These are phyloP conservation scores for Myzus persicae DNA, from an alignment of 1,140 invertebrate species.

Conservation along the genomic window DNA sequence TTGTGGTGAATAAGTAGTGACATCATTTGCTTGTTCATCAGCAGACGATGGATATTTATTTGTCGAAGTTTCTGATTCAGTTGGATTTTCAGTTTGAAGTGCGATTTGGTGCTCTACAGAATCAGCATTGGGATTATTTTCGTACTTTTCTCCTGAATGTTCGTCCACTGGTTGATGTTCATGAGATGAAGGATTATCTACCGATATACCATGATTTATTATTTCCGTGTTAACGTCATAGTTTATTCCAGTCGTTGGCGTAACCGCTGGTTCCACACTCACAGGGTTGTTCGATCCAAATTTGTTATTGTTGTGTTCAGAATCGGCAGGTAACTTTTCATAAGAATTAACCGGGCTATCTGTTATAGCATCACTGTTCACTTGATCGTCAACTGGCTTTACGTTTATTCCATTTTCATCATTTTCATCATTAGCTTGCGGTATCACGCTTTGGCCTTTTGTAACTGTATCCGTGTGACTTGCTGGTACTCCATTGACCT, in stretches of 20 bases:
- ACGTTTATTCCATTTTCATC: not conserved
- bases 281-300: not conserved
- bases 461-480: not conserved
- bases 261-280: not conserved
- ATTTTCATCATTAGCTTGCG: not conserved
- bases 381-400: not conserved
- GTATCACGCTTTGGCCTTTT: not conserved
- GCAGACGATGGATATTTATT: not conserved
- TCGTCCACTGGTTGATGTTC: not conserved
- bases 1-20: constrained; percentile 14
- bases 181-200: not conserved
- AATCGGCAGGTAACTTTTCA: not conserved
- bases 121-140: not conserved
- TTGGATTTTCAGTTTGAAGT: not conserved
- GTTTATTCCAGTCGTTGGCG: not conserved
- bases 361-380: not conserved
- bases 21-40: not conserved
- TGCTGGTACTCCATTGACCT: not conserved
- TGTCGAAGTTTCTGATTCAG: not conserved
- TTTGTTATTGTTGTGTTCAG: not conserved
- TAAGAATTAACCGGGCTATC: not conserved
- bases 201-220: not conserved
- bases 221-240: not conserved
- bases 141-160: not conserved
- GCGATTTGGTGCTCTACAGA: not conserved